Evolutionary conservation across 2,888 invertebrate species (phyloP).

Genomic region (Caenorhabditis zanzibari): DNA sequence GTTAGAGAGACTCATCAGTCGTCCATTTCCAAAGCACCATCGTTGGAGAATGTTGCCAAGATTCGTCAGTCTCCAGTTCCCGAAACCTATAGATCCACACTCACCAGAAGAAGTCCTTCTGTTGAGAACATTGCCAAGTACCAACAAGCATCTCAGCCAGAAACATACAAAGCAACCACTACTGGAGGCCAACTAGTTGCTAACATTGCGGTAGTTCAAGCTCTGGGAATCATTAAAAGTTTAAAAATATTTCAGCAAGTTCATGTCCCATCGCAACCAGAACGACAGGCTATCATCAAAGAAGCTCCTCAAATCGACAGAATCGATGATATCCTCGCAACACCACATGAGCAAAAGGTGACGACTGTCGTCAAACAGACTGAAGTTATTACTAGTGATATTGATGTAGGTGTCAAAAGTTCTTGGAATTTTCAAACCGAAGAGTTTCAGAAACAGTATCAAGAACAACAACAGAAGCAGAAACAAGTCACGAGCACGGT

Average conservation of each 20-base stretch:
- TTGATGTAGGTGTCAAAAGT: conserved; percentile 45
- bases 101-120: conserved; percentile 68
- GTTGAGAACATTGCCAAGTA: conserved; percentile 68
- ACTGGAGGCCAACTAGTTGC: conserved; percentile 62
- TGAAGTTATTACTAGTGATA: conserved; percentile 43
- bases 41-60: conserved; percentile 68
- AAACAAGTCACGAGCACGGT: conserved; percentile 63
- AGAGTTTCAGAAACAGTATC: conserved; percentile 48
- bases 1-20: conserved; percentile 66
- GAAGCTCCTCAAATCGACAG: conserved; percentile 67
- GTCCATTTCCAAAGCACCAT: conserved; percentile 60
- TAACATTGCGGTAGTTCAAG: conserved; percentile 74
- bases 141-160: conserved; percentile 65
- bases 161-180: conserved; percentile 62
- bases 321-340: conserved; percentile 64
- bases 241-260: conserved; percentile 55
- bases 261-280: conserved; percentile 64
- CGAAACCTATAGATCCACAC: conserved; percentile 63
- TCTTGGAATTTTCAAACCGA: not conserved
- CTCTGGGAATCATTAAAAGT: not conserved
- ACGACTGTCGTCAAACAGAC: conserved; percentile 58
- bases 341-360: conserved; percentile 42
- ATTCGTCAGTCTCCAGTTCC: conserved; percentile 70
- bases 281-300: conserved; percentile 45
- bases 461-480: conserved; percentile 62